Percentiles rank a stretch among this genome's conserved stretches.
Conservation (phyloP, 2,797 vertebrate species). For the Stomatorhinus walkeri region DNA sequence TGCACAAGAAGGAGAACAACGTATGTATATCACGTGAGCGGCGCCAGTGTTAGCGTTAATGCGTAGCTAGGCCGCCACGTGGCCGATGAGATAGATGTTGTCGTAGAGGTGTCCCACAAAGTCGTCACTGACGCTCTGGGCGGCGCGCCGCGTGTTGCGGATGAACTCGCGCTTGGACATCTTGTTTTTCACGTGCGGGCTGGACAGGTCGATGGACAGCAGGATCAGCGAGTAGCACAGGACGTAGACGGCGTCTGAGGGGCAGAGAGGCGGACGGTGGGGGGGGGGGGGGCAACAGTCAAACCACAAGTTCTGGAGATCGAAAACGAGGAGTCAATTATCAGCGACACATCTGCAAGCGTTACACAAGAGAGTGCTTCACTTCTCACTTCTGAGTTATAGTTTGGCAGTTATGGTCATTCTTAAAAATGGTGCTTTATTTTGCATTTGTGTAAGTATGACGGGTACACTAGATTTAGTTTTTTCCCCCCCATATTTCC, state of each 20-base stretch:
- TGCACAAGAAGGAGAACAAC: neutral
- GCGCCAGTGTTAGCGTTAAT: neutral
- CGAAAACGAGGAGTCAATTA: neutral
- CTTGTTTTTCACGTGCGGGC: slow-evolving; percentile 98
- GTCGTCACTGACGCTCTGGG: slow-evolving; percentile 96
- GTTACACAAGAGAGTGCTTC: neutral
- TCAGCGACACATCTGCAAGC: neutral
- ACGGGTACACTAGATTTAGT: neutral
- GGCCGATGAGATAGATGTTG: slow-evolving; percentile 98
- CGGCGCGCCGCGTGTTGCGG: slow-evolving; percentile 88
- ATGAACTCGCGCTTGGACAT: slow-evolving; percentile 99
- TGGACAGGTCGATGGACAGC: slow-evolving; percentile 94
- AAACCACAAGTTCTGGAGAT: neutral
- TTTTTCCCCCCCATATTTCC: neutral
- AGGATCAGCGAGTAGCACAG: slow-evolving; percentile 98
- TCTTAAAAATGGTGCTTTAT: neutral
- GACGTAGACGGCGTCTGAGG: slow-evolving; percentile 88
- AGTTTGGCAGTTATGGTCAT: neutral
- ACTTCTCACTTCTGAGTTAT: neutral
- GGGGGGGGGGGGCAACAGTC: neutral
- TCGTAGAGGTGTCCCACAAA: slow-evolving; percentile 98
- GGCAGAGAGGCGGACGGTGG: neutral
- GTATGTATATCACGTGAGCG: neutral
- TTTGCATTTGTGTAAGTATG: neutral
- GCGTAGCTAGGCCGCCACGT: slow-evolving; percentile 82